Percentiles rank a stretch among this genome's conserved stretches.
Conservation (phyloP, 2,888 invertebrate species). For the Philonicus albiceps region DNA sequence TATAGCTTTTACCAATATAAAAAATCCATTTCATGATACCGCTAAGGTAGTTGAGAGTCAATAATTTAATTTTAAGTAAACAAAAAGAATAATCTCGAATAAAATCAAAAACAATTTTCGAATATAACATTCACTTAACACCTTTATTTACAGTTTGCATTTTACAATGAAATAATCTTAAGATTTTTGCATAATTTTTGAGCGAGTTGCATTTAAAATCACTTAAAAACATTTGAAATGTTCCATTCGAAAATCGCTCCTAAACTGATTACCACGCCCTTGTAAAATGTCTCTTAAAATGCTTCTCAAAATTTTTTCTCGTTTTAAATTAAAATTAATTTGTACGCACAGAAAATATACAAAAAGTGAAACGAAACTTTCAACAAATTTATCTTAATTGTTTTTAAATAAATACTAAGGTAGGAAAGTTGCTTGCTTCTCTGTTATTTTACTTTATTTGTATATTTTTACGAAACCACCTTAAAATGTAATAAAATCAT, state of each 20-base stretch:
- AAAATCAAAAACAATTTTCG: constrained; percentile 31
- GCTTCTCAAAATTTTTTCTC: constrained; percentile 20
- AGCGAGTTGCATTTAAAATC: constrained; percentile 23
- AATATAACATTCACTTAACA: constrained; percentile 37
- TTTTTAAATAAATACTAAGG: constrained; percentile 38
- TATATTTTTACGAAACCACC: constrained; percentile 37
- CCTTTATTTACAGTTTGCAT: constrained; percentile 39
- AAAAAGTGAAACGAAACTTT: constrained; percentile 29
- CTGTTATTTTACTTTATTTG: constrained; percentile 9
- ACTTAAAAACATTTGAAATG: constrained; percentile 34
- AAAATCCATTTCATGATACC: not conserved
- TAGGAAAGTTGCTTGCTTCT: constrained; percentile 11
- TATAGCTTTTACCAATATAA: not conserved
- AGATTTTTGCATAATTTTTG: constrained; percentile 16
- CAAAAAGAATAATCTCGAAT: not conserved
- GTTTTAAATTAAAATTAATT: constrained; percentile 47
- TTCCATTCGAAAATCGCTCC: constrained; percentile 30
- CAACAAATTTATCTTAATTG: constrained; percentile 30
- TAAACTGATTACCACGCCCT: constrained; percentile 22
- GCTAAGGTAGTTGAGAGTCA: not conserved
- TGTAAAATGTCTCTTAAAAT: constrained; percentile 42
- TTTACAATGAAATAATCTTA: constrained; percentile 27
- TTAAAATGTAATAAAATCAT: constrained; percentile 38
- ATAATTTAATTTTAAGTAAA: not conserved
- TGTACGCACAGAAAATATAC: constrained; percentile 45